These are phyloP conservation scores for Nebria ingens DNA, from an alignment of 1,140 invertebrate species.

Conservation along the genomic window DNA sequence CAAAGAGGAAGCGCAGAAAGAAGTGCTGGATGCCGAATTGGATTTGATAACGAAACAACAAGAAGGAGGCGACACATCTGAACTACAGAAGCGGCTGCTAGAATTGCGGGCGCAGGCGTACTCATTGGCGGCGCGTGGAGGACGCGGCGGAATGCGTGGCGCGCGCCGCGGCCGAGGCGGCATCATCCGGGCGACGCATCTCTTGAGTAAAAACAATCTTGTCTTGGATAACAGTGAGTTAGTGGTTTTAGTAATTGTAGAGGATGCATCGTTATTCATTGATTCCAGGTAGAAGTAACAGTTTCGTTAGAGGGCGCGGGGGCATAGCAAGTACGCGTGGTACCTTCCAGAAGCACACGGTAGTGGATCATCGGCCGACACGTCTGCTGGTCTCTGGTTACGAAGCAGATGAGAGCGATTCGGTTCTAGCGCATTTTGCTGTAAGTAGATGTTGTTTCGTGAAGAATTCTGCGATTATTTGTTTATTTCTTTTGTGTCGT, in stretches of 20 bases:
- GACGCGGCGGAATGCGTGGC: conserved; percentile 23
- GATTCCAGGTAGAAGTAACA: too few relatives aligned
- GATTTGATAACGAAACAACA: conserved; percentile 78
- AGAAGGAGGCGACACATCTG: conserved; percentile 53
- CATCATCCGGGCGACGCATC: conserved; percentile 23
- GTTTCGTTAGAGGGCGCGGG: conserved; percentile 6
- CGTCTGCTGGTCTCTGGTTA: conserved; percentile 70
- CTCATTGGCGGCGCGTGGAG: conserved; percentile 20
- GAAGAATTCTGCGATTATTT: too few relatives aligned
- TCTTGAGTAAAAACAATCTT: conserved; percentile 30
- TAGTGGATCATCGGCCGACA: conserved; percentile 70
- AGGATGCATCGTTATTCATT: too few relatives aligned
- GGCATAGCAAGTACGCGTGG: conserved; percentile 25
- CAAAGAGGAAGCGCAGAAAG: conserved; percentile 61
- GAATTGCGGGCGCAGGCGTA: conserved; percentile 57
- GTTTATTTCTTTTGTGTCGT: neutral
- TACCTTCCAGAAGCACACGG: conserved; percentile 39
- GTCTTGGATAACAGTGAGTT: conserved; percentile 21
- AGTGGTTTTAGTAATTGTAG: too few relatives aligned
- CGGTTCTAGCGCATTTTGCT: conserved; percentile 58
- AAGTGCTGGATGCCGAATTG: conserved; percentile 78
- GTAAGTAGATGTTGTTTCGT: too few relatives aligned
- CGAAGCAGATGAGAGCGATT: conserved; percentile 56
- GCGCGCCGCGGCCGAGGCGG: conserved; percentile 12
- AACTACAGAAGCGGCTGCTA: conserved; percentile 57